Evolutionary conservation across 2,888 invertebrate species (phyloP).

Genomic region (Mythimna lalbum): DNA sequence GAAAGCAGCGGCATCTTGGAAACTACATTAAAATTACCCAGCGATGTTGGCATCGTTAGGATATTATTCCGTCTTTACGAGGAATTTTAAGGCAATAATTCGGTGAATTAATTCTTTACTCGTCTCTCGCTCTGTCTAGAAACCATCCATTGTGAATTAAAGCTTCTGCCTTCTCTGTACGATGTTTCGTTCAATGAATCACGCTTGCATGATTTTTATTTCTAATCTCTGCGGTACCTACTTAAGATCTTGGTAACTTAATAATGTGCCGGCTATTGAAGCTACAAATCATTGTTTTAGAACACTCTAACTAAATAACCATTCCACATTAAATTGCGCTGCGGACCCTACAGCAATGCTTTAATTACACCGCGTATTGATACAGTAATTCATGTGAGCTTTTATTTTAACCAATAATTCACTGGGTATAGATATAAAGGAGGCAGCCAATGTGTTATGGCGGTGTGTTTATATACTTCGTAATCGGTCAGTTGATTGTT

Average conservation of each 20-base stretch:
- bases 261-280: slow-evolving; percentile 42
- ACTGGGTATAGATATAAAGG: slow-evolving; percentile 74
- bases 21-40: slow-evolving; percentile 80
- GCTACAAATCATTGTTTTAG: slow-evolving; percentile 42
- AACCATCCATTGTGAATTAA: slow-evolving; percentile 35
- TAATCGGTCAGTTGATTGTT: slow-evolving; percentile 83
- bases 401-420: slow-evolving; percentile 84
- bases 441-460: slow-evolving; percentile 71
- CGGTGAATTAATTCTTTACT: slow-evolving; percentile 48
- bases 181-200: slow-evolving; percentile 12
- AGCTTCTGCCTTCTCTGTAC: neutral
- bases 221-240: slow-evolving; percentile 9
- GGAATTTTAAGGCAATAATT: slow-evolving; percentile 44
- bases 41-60: slow-evolving; percentile 68
- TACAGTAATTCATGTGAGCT: slow-evolving; percentile 80
- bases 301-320: slow-evolving; percentile 56
- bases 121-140: slow-evolving; percentile 20
- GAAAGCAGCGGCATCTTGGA: slow-evolving; percentile 73
- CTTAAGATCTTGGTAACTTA: slow-evolving; percentile 48
- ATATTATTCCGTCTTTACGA: slow-evolving; percentile 46
- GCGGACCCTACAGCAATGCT: slow-evolving; percentile 68
- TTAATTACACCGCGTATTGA: slow-evolving; percentile 81
- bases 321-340: slow-evolving; percentile 60
- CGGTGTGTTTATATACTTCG: slow-evolving; percentile 78
- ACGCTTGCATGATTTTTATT: slow-evolving; percentile 7